Conservation (phyloP, 2,888 invertebrate genomes). For the Keiferia lycopersicella region DNA sequence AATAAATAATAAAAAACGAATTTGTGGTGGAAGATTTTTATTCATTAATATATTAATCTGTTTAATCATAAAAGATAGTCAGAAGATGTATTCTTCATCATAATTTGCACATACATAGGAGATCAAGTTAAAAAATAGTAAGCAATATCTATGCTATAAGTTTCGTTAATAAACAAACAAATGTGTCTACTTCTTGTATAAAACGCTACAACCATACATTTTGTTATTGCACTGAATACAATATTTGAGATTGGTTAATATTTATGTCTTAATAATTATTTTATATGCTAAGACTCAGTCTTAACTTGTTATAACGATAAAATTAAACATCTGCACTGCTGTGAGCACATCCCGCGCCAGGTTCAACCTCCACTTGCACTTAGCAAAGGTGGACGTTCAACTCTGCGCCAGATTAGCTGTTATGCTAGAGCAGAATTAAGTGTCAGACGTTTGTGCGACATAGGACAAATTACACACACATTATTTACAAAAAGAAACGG, state of each 20-base stretch:
- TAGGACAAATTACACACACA: background rate
- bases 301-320: background rate
- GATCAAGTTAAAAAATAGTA: background rate
- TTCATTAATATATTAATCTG: background rate
- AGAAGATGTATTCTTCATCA: background rate
- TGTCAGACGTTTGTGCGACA: background rate
- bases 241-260: background rate
- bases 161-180: background rate
- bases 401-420: background rate
- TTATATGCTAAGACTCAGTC: conserved; percentile 15
- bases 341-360: background rate
- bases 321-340: background rate
- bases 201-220: background rate
- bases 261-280: background rate
- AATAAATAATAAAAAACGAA: too few relatives aligned
- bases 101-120: conserved; percentile 1
- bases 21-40: too few relatives aligned
- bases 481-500: conserved; percentile 3
- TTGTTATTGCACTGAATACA: background rate
- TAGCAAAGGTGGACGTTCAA: background rate
- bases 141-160: background rate
- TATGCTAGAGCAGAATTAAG: background rate
- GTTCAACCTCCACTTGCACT: background rate
- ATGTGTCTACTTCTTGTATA: background rate
- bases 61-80: background rate